Percentiles rank a stretch among this genome's conserved stretches.
Conservation (phyloP, 2,888 invertebrate species). For the Caenorhabditis doughertyi region DNA sequence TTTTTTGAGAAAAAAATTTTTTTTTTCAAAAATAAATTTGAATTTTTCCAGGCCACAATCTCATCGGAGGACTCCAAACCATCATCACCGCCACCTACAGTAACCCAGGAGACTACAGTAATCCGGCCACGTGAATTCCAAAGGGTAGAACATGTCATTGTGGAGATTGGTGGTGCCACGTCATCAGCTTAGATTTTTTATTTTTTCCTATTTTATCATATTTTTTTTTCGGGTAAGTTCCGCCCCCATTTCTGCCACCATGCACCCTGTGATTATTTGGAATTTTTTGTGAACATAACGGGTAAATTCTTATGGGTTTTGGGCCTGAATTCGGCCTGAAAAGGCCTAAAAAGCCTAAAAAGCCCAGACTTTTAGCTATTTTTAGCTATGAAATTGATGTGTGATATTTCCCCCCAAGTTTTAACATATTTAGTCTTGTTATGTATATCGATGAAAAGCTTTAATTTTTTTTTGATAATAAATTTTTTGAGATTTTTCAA, state of each 20-base stretch:
- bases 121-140: conserved; percentile 8
- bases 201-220: conserved; percentile 19
- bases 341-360: not conserved
- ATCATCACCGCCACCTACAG: not conserved
- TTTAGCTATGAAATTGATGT: not conserved
- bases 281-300: not conserved
- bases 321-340: not conserved
- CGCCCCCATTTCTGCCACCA: not conserved
- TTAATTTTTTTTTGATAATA: not conserved
- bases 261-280: not conserved
- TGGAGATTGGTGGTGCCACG: conserved; percentile 34
- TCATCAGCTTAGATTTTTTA: conserved; percentile 19
- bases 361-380: not conserved
- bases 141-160: conserved; percentile 41
- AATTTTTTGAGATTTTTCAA: no score
- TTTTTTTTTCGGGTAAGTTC: conserved; percentile 18
- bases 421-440: no score
- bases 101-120: conserved; percentile 12
- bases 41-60: conserved; percentile 34
- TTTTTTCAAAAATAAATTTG: not conserved
- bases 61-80: not conserved
- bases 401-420: no score
- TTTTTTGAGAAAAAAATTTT: not conserved
- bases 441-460: not conserved
- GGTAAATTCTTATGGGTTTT: not conserved